Evolutionary conservation across 1,140 invertebrate species (phyloP).

Genomic region (Aphelenchoides fujianensis): DNA sequence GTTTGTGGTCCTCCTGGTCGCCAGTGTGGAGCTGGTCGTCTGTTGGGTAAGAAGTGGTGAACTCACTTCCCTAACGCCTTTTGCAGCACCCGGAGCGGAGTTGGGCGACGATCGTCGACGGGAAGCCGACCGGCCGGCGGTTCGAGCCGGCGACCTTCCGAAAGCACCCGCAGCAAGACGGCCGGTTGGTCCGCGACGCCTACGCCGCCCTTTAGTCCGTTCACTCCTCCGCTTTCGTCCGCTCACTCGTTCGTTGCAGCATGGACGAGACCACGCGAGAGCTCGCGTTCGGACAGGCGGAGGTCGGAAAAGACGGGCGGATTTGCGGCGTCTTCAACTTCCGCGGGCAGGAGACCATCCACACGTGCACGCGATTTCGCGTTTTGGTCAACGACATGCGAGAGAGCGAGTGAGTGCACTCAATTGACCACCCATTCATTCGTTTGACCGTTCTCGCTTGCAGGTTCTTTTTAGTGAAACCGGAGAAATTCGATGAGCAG

Average conservation of each 20-base stretch:
- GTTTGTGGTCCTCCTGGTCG: no score
- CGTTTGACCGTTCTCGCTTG: not conserved
- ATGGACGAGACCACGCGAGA: not conserved
- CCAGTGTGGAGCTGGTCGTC: no score
- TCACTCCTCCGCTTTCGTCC: not conserved
- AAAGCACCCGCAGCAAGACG: not conserved
- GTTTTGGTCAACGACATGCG: not conserved
- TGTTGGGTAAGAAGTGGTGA: no score
- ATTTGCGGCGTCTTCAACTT: not conserved
- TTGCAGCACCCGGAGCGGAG: not conserved
- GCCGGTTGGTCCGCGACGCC: not conserved
- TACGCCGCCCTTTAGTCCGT: constrained; percentile 9
- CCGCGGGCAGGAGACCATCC: not conserved
- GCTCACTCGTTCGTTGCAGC: not conserved
- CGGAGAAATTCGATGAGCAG: not conserved
- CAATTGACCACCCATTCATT: not conserved
- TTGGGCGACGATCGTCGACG: not conserved
- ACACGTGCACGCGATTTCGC: not conserved
- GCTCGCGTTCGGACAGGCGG: not conserved
- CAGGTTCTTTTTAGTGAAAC: constrained; percentile 1
- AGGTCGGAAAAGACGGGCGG: not conserved
- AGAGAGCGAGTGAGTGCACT: no score
- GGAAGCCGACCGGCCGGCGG: not conserved
- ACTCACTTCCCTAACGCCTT: no score
- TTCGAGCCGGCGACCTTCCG: not conserved